These are phyloP conservation scores for Rhopalosiphum nymphaeae DNA, from an alignment of 2,888 invertebrate species.

Conservation along the genomic window DNA sequence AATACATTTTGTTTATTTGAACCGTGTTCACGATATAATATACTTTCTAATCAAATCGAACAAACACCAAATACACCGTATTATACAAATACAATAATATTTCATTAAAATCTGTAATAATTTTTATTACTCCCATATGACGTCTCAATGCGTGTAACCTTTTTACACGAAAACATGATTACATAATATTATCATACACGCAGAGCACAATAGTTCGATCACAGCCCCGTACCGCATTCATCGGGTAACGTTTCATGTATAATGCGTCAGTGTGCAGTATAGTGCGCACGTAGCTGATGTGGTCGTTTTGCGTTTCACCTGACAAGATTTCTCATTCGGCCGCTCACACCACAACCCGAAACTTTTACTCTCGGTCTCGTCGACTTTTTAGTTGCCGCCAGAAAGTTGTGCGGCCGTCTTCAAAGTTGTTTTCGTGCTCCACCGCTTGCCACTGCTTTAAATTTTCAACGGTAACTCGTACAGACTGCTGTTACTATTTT, in stretches of 20 bases:
- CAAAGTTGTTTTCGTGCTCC: background rate
- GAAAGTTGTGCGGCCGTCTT: constrained; percentile 18
- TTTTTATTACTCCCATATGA: background rate
- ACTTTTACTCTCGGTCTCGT: constrained; percentile 23
- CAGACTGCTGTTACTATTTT: background rate
- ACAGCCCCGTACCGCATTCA: background rate
- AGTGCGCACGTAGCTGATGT: background rate
- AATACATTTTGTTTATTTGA: background rate
- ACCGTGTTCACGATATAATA: background rate
- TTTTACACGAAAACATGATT: background rate
- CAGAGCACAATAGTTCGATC: background rate
- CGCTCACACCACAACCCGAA: background rate
- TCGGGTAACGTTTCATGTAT: background rate
- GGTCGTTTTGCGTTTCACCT: background rate
- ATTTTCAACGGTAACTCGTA: background rate
- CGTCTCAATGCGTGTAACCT: background rate
- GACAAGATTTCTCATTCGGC: constrained; percentile 20
- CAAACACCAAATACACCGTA: background rate
- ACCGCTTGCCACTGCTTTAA: background rate
- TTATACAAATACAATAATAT: background rate
- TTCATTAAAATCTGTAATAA: background rate
- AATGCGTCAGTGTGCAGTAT: background rate
- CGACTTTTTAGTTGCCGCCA: constrained; percentile 3
- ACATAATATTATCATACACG: background rate
- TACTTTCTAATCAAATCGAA: background rate